phyloP scores from a whole-genome alignment of 1,140 invertebrate genomes.

The Helicoverpa zea region DNA sequence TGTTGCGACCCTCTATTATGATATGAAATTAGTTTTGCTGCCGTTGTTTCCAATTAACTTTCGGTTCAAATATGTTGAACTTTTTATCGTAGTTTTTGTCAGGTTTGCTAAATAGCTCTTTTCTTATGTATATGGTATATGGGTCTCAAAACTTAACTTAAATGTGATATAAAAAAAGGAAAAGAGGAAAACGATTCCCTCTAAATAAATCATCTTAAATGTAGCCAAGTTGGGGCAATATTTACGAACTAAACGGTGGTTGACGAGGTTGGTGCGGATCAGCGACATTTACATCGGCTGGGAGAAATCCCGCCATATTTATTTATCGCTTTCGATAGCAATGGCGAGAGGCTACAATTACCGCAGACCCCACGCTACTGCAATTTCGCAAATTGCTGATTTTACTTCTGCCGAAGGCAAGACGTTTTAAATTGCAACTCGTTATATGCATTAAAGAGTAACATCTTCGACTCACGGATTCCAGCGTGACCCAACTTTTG shows the following conservation, averaged over 20 bases:
- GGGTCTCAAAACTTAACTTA: too few species aligned
- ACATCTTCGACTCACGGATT: slow-evolving; percentile 62
- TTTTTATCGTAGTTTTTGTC: too few species aligned
- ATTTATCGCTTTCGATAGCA: slow-evolving; percentile 77
- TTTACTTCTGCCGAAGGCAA: slow-evolving; percentile 79
- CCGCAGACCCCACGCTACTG: slow-evolving; percentile 74
- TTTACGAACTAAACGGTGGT: slow-evolving; percentile 55
- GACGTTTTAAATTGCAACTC: slow-evolving; percentile 78
- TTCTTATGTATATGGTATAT: too few species aligned
- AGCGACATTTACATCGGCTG: slow-evolving; percentile 14
- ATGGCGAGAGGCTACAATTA: slow-evolving; percentile 76
- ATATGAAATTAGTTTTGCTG: slow-evolving; percentile 6
- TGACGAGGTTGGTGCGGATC: slow-evolving; percentile 30
- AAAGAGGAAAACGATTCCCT: not conserved
- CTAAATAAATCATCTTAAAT: slow-evolving; percentile 29
- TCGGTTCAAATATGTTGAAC: not conserved
- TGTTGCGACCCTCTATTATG: not conserved
- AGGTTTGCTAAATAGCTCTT: too few species aligned
- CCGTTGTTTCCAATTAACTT: not conserved
- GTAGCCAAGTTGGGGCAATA: slow-evolving; percentile 38
- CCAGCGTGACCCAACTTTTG: slow-evolving; percentile 17
- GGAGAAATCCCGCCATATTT: slow-evolving; percentile 76
- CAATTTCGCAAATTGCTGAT: slow-evolving; percentile 84
- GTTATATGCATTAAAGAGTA: slow-evolving; percentile 76
- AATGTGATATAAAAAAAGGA: not conserved